Base-by-base conservation (phyloP, 2,797 vertebrate species). In the Betta splendens region DNA sequence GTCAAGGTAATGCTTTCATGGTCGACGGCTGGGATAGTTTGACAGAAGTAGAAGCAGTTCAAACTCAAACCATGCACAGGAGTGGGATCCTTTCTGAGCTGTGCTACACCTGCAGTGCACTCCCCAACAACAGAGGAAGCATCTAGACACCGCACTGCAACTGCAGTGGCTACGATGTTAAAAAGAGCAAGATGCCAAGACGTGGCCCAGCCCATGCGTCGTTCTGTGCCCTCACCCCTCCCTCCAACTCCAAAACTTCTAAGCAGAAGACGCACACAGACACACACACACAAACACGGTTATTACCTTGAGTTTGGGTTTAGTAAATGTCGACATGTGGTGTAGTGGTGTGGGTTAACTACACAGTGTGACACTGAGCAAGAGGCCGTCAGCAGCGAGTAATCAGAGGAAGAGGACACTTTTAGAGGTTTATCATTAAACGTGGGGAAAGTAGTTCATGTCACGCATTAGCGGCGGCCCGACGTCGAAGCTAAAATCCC, bases 231-330 rank as follows among this genome's bases (percentile, higher is more conserved):
- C 51, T 57, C 60, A 20, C 75, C 74, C 72, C 80, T 64, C 75
- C 71, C 70, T 43, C 33, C 28, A n/a, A 26, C 33, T 33, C 42
- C 80, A 83, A 76, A 86, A 75, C 66, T 23, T 35, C 42, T 49
- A 15, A 51, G 51, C n/a, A 42, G 53, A 61, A 68, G 20, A 63
- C 43, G 46, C 37, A 26, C 46, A 87, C 64, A 49, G 12, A 51
- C 45, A 79, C 55, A 74, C 32, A 15, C 2, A 49, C 55, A 69
- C 68, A 75, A 48, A 65, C 74, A 77, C 0, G 7, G 17, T 16
- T 8, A 85, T 93, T 95, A 95, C 95, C 94, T 97, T 94, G 56
- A 93, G 91, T 92, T 91, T 93, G 90, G 93, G 90, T 89, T 95
- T 95, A 93, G 92, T 92, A 89, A 94, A 94, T 12, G 91, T 93